Conservation (phyloP, 2,888 invertebrate species). For the Eremobia ochroleuca region DNA sequence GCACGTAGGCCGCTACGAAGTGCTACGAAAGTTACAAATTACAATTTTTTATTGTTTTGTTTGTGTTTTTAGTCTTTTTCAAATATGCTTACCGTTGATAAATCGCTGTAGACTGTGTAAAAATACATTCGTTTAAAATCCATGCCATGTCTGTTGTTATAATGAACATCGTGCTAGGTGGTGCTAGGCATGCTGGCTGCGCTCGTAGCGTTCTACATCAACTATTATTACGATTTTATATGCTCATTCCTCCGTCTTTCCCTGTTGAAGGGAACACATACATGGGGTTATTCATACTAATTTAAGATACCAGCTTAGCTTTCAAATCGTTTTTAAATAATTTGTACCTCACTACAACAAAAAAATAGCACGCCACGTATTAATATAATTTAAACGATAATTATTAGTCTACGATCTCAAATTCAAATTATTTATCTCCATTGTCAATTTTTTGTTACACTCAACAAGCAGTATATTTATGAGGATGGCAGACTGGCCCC, state of each 20-base stretch:
- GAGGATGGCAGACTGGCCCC: constrained; percentile 29
- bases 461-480: constrained; percentile 21
- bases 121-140: background rate
- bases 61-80: background rate
- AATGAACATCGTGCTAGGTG: background rate
- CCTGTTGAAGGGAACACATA: background rate
- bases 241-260: background rate
- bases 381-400: constrained; percentile 3
- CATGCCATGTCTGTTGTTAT: background rate
- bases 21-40: constrained; percentile 32
- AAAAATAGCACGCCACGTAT: background rate
- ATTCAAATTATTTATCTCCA: constrained; percentile 39
- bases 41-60: background rate
- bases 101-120: background rate
- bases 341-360: background rate
- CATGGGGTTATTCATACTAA: background rate
- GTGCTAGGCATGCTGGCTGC: background rate
- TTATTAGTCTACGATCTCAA: constrained; percentile 31
- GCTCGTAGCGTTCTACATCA: background rate
- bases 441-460: constrained; percentile 41
- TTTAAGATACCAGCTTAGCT: background rate
- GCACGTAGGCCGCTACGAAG: constrained; percentile 37
- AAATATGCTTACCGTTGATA: background rate
- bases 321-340: background rate
- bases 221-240: background rate